phyloP scores from a whole-genome alignment of 1,140 invertebrate species.

The Cecropterus lyciades region DNA sequence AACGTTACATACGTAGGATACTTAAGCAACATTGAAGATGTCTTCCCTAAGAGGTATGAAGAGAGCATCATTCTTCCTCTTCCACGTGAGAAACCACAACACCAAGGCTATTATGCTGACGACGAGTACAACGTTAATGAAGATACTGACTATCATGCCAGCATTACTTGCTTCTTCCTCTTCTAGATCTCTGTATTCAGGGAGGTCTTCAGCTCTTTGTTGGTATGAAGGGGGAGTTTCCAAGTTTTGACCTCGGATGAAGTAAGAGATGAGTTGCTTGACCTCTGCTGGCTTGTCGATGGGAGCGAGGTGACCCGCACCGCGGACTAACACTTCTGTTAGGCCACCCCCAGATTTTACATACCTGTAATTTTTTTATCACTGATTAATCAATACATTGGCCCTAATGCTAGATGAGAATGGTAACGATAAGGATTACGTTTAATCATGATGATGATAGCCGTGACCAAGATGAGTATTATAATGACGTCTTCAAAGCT shows the following conservation, averaged over 20 bases:
- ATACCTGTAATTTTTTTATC: slow-evolving; percentile 84
- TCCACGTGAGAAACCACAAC: slow-evolving; percentile 46
- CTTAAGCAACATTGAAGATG: slow-evolving; percentile 45
- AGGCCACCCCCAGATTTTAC: slow-evolving; percentile 88
- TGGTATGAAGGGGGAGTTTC: slow-evolving; percentile 39
- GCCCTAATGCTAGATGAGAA: no score
- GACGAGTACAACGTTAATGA: slow-evolving; percentile 54
- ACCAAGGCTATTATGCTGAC: slow-evolving; percentile 41
- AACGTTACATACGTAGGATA: no score
- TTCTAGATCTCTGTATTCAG: slow-evolving; percentile 38
- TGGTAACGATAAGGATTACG: no score
- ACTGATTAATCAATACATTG: no score
- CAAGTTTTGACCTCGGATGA: slow-evolving; percentile 79
- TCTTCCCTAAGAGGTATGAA: slow-evolving; percentile 47
- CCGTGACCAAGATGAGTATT: no score
- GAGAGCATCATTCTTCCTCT: slow-evolving; percentile 42
- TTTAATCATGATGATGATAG: no score
- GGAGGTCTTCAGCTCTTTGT: slow-evolving; percentile 24
- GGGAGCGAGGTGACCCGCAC: slow-evolving; percentile 93
- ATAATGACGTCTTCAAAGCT: no score
- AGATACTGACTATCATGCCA: slow-evolving; percentile 51
- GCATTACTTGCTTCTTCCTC: slow-evolving; percentile 17
- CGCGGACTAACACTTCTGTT: slow-evolving; percentile 89
- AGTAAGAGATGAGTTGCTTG: slow-evolving; percentile 89
- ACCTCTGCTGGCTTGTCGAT: slow-evolving; percentile 91